Evolutionary conservation across 2,888 invertebrate genomes (phyloP).

Genomic region (Eurytoma californica): DNA sequence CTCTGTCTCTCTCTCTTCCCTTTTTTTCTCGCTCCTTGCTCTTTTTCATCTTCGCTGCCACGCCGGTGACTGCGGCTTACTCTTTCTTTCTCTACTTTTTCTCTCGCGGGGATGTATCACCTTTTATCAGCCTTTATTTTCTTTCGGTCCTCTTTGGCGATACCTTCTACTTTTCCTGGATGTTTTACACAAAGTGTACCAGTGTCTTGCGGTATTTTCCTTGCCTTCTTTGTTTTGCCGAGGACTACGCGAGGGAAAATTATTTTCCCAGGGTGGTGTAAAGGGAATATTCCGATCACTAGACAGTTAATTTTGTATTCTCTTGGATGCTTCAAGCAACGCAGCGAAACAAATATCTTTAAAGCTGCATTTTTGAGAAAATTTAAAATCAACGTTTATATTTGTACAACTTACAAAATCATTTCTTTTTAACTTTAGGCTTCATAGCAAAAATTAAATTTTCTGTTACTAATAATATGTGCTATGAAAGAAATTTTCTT

Average conservation of each 20-base stretch:
- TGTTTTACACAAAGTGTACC: neutral
- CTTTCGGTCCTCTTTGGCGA: neutral
- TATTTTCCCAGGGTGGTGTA: neutral
- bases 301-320: no score
- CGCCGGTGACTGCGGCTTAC: neutral
- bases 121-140: constrained; percentile 25
- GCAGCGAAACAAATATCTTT: neutral
- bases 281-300: no score
- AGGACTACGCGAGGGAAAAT: neutral
- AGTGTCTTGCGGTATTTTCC: neutral
- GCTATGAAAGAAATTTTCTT: no score
- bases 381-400: no score
- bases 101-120: neutral
- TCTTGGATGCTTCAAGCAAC: no score
- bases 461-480: no score
- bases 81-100: constrained; percentile 1
- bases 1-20: neutral
- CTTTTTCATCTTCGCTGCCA: constrained; percentile 16
- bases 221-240: neutral
- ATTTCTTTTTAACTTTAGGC: no score
- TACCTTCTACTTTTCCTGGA: neutral
- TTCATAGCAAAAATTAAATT: no score
- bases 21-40: constrained; percentile 4
- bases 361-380: neutral
- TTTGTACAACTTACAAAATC: no score